Conservation (phyloP, 2,113 vertebrate genomes). For the Trematomus loennbergii region DNA sequence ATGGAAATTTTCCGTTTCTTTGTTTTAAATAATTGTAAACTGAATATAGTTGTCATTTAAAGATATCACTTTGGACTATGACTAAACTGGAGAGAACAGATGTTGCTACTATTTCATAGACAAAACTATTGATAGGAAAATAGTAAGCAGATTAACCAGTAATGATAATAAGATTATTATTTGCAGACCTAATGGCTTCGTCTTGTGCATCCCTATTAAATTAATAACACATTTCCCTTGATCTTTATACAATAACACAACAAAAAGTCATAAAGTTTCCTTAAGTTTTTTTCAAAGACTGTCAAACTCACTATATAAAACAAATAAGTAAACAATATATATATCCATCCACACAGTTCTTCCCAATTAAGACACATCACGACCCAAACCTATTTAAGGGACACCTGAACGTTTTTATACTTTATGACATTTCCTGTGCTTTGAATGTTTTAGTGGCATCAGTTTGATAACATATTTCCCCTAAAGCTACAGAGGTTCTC, state of each 20-base stretch:
- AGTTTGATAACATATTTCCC: neutral
- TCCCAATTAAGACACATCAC: neutral
- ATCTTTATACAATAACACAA: neutral
- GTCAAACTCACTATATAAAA: neutral
- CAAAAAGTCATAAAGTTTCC: neutral
- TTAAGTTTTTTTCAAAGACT: neutral
- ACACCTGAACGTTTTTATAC: neutral
- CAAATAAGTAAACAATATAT: neutral
- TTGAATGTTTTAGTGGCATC: neutral
- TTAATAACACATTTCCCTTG: neutral
- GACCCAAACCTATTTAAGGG: neutral
- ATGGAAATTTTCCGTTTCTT: too few species aligned
- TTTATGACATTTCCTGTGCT: neutral
- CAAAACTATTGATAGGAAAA: too few species aligned
- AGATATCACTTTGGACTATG: too few species aligned
- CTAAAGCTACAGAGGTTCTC: neutral
- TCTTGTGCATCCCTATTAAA: too few species aligned
- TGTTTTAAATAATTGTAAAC: too few species aligned
- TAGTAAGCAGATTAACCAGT: too few species aligned
- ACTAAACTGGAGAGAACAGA: too few species aligned
- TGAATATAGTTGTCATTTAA: too few species aligned
- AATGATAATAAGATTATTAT: too few species aligned
- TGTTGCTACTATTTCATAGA: too few species aligned
- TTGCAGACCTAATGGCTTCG: too few species aligned
- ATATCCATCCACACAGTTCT: neutral